Conservation (phyloP, 2,888 invertebrate genomes). For the Melipona beecheii region DNA sequence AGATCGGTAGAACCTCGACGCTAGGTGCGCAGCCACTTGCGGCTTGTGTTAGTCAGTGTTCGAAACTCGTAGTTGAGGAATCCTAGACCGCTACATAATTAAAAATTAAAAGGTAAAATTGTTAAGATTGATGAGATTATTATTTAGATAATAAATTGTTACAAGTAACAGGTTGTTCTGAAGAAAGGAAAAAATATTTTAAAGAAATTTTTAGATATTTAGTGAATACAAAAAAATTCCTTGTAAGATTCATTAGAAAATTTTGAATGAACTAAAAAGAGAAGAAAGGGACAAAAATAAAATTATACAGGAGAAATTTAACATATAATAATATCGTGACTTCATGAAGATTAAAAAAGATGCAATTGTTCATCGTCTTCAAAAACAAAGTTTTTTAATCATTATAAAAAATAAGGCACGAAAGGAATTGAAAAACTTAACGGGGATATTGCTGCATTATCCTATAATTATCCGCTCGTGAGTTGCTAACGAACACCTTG, state of each 20-base stretch:
- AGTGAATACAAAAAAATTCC: too few relatives aligned
- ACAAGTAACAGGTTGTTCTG: too few relatives aligned
- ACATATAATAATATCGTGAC: background rate
- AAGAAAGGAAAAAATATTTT: too few relatives aligned
- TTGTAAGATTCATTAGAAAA: background rate
- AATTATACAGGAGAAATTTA: background rate
- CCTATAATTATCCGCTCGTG: conserved; percentile 73
- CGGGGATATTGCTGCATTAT: conserved; percentile 53
- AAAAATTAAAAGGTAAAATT: too few relatives aligned
- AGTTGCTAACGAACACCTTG: conserved; percentile 61
- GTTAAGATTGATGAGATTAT: too few relatives aligned
- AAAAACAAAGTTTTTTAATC: conserved; percentile 2
- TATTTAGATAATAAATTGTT: too few relatives aligned
- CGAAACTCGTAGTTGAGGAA: too few relatives aligned
- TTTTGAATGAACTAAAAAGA: background rate
- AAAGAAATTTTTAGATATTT: too few relatives aligned
- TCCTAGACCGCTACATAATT: too few relatives aligned
- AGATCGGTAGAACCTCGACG: too few relatives aligned
- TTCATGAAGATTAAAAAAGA: background rate
- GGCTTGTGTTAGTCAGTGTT: too few relatives aligned
- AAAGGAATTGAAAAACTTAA: conserved; percentile 41
- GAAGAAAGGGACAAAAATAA: background rate
- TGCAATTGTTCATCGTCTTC: background rate
- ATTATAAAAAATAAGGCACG: conserved; percentile 14
- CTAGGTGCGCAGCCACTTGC: too few relatives aligned